A percentile compares a stretch with the other conserved stretches of the same genome.
These are phyloP conservation scores for Microcebus griseorufus DNA, from an alignment of 2,113 vertebrate genomes.

Conservation along the genomic window DNA sequence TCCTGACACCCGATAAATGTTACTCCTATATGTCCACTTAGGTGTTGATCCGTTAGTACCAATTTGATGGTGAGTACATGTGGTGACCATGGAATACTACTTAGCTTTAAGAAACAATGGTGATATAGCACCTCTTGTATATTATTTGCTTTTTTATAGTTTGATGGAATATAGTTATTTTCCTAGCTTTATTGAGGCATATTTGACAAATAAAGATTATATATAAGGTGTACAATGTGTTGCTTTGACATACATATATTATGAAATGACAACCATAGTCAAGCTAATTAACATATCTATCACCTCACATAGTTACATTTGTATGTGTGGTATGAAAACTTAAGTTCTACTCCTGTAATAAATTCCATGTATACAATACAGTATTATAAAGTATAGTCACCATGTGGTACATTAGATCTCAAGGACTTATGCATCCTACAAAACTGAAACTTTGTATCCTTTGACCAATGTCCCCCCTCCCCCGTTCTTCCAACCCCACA, in stretches of 20 bases:
- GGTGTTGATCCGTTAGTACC: no score
- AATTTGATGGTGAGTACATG: no score
- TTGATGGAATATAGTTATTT: not conserved
- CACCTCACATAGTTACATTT: not conserved
- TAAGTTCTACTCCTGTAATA: not conserved
- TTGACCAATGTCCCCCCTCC: no score
- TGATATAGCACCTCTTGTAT: no score
- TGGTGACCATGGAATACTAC: no score
- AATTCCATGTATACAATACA: not conserved
- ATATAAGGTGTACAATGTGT: not conserved
- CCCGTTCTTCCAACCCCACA: fast-evolving
- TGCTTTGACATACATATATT: not conserved
- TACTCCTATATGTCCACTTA: no score
- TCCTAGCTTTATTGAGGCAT: not conserved
- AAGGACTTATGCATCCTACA: not conserved
- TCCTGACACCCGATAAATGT: no score
- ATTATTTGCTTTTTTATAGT: not conserved
- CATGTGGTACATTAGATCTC: not conserved
- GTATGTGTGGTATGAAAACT: not conserved
- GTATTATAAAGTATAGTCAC: not conserved
- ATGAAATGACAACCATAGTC: not conserved
- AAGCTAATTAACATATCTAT: not conserved
- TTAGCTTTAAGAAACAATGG: no score
- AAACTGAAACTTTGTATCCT: not conserved
- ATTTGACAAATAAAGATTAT: not conserved